Evolutionary conservation across 2,113 vertebrate species (phyloP), one percentile per base, ranked within the genome.

Genomic region (Microtus montanus): DNA sequence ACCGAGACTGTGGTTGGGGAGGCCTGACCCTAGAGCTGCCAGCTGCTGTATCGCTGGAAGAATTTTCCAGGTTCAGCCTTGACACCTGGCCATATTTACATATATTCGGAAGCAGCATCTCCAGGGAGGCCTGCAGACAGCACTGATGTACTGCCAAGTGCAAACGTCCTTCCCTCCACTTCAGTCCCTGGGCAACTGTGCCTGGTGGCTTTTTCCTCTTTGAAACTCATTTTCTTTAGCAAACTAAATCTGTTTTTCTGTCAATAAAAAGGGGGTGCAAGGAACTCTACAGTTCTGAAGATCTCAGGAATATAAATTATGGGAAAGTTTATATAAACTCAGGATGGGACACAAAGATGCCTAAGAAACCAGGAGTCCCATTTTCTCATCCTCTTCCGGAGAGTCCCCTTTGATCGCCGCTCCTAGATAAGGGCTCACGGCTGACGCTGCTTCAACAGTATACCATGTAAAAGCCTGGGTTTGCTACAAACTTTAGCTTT

Each of bases 181-280:
- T 9, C 13, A 13, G 0, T 20, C 47, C 41, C 80, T 2, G 7
- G 26, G 9, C 0, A 0, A 47, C 12, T 33, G 68, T 44, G 3
- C 24, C 7, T 26, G 24, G 30, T 1, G 11, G 78, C 73, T n/a
- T 49, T 85, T 52, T n/a, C 94, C 22, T 63, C 47, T 77, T 15
- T 9, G 28, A 82, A 58, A 82, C n/a, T 71, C 20, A 10, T 38
- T 92, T 83, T 47, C 74, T 73, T 68, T 61, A 24, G 41, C 86
- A 63, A 30, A 75, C 7, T 71, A 61, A 78, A 78, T 86, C 26
- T n/a, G 24, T 52, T 92, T 71, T 58, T 61, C 38, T 20, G 58
- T 35, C 10, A 17, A 14, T 73, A 22, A 86, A 89, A 70, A 82
- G 33, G 75, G 20, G 49, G 3, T 64, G 47, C 64, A 64, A 63